Base-by-base conservation (phyloP, 2,888 invertebrate genomes). In the Dendrolimus pini region DNA sequence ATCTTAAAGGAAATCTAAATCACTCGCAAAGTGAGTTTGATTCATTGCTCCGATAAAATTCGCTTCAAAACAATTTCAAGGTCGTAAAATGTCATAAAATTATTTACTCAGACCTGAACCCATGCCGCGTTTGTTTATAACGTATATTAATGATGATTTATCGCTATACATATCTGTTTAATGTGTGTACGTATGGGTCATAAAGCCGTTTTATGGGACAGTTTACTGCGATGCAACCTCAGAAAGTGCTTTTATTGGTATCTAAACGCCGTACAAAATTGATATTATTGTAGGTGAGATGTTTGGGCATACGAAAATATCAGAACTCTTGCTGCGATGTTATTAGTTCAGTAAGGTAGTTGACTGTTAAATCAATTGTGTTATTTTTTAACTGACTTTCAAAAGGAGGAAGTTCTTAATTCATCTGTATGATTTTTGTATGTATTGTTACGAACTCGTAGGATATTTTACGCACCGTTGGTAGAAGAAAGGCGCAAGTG, bases 141-240 rank as follows among this genome's bases (percentile, higher is more conserved):
- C 76, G 65, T 72, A 70, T 79, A 80, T 81, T 85, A 83, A 80
- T 78, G 74, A 81, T 87, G 86, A 89, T 89, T 89, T 88, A 88
- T 87, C 78, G 71, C 75, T 76, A 78, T 81, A 80, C 76, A 77
- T 85, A 82, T 84, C 79, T 80, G 74, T 80, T 82, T 85, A 86
- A 87, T 85, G 85, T 83, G 82, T 86, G 84, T 83, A 80, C 71
- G 79, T 83, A 85, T 83, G 83, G 82, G 70, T 78, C 73, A 83
- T 88, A 85, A 87, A 86, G 77, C 47, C 71, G 77, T 82, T 89
- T 89, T 86, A 87, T 85, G 83, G 75, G 80, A 80, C 83, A 82
- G 71, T 83, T 84, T 78, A 86, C 79, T 76, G 79, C 78, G 74
- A 75, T 74, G 75, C 77, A 83, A 82, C 82, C 78, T 82, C 82